Percentiles rank a stretch among this genome's conserved stretches.
Evolutionary conservation across 1,140 invertebrate genomes (phyloP).

Genomic region (Pseudomyrmex flavicornis): DNA sequence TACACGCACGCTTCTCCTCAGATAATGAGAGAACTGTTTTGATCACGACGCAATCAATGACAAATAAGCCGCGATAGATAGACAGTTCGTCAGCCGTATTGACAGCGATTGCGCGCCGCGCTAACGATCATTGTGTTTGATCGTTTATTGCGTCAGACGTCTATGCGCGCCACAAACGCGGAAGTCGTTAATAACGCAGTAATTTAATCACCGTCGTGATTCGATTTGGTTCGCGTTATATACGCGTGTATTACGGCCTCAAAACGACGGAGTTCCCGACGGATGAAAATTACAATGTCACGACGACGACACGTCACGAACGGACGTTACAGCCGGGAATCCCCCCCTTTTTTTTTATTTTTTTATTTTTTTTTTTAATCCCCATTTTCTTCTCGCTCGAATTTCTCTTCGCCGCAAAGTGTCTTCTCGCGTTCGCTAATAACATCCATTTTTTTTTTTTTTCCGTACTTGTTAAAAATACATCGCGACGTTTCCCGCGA

Average conservation of each 20-base stretch:
- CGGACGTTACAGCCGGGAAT: too few relatives aligned
- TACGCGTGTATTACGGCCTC: neutral
- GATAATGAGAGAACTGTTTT: neutral
- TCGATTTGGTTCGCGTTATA: neutral
- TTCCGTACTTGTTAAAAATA: too few relatives aligned
- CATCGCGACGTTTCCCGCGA: too few relatives aligned
- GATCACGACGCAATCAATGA: slow-evolving; percentile 11
- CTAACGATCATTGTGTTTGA: slow-evolving; percentile 1
- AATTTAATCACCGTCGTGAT: slow-evolving; percentile 34
- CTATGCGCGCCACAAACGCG: slow-evolving; percentile 7
- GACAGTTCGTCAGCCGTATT: neutral
- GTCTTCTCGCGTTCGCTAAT: neutral
- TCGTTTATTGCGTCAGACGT: slow-evolving; percentile 32
- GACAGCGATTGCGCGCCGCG: slow-evolving; percentile 1
- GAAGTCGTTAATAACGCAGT: slow-evolving; percentile 31
- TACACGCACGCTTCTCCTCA: neutral
- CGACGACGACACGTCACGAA: neutral
- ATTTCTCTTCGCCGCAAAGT: too few relatives aligned
- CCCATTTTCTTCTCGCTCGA: neutral
- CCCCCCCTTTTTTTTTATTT: too few relatives aligned
- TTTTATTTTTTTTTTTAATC: too few relatives aligned
- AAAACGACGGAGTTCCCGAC: neutral
- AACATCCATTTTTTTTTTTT: too few relatives aligned
- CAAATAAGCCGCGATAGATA: slow-evolving; percentile 12
- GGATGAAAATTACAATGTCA: neutral